phyloP scores from a whole-genome alignment of 2,888 invertebrate species.

The Drosophila acutilabella region DNA sequence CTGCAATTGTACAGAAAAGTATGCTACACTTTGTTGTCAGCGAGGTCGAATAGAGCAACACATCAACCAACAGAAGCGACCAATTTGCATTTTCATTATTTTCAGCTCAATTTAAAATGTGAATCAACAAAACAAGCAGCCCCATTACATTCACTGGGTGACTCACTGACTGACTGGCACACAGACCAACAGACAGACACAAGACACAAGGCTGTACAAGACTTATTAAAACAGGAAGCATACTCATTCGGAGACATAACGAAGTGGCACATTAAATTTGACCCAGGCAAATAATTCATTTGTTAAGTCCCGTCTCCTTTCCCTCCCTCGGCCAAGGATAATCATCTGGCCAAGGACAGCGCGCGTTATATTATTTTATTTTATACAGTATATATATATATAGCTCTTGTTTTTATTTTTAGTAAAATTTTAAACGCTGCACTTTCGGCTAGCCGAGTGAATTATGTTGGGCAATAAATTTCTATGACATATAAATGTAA shows the following conservation, averaged over 20 bases:
- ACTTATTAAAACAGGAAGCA: slow-evolving; percentile 46
- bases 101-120: slow-evolving; percentile 71
- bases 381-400: too few species aligned
- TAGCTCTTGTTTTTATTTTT: slow-evolving; percentile 48
- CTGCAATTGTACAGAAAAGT: slow-evolving; percentile 58
- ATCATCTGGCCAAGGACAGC: slow-evolving; percentile 43
- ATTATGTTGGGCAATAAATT: slow-evolving; percentile 82
- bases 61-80: slow-evolving; percentile 19
- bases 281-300: slow-evolving; percentile 74
- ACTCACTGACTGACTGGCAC: slow-evolving; percentile 12
- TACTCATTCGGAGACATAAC: slow-evolving; percentile 41
- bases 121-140: slow-evolving; percentile 26
- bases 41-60: slow-evolving; percentile 8
- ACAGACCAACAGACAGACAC: slow-evolving; percentile 4
- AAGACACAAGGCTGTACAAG: slow-evolving; percentile 11
- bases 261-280: slow-evolving; percentile 73
- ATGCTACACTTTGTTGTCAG: slow-evolving; percentile 34
- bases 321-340: slow-evolving; percentile 33
- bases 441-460: slow-evolving; percentile 70
- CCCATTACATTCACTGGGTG: slow-evolving; percentile 2
- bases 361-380: slow-evolving; percentile 26
- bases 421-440: slow-evolving; percentile 72
- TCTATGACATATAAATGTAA: slow-evolving; percentile 82
- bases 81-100: slow-evolving; percentile 75
- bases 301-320: slow-evolving; percentile 55